phyloP scores from a whole-genome alignment of 2,797 vertebrate species.

The Syngnathus acus region DNA sequence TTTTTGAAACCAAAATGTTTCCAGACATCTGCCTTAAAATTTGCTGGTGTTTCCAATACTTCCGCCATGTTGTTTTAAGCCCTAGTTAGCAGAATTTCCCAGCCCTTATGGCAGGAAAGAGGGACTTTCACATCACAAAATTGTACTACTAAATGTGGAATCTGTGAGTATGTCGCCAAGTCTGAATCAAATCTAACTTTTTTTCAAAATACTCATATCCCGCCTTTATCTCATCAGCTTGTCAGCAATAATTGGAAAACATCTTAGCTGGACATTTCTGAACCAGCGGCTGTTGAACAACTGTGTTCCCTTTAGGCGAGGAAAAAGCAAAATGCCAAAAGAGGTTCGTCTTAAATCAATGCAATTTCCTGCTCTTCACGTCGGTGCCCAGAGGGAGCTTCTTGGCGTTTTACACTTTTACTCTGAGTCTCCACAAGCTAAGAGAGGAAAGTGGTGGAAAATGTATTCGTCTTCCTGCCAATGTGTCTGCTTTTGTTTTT shows the following conservation, averaged over 20 bases:
- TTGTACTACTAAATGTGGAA: background rate
- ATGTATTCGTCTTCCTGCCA: constrained; percentile 54
- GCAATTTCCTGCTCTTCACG: constrained; percentile 57
- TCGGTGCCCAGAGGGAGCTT: constrained; percentile 48
- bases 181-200: background rate
- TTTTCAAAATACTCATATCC: background rate
- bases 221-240: background rate
- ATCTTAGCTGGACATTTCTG: constrained; percentile 36
- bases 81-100: background rate
- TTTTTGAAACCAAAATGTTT: no score
- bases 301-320: constrained; percentile 37
- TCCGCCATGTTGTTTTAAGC: no score
- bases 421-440: constrained; percentile 6
- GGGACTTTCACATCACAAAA: background rate
- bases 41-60: no score
- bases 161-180: background rate
- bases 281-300: constrained; percentile 45
- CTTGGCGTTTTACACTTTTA: constrained; percentile 22
- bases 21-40: no score
- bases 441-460: constrained; percentile 24
- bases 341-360: constrained; percentile 62
- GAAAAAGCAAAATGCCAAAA: constrained; percentile 48
- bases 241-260: constrained; percentile 20
- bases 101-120: background rate
- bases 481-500: constrained; percentile 49